Evolutionary conservation across 1,140 invertebrate genomes (phyloP).

Genomic region (Cherax quadricarinatus): DNA sequence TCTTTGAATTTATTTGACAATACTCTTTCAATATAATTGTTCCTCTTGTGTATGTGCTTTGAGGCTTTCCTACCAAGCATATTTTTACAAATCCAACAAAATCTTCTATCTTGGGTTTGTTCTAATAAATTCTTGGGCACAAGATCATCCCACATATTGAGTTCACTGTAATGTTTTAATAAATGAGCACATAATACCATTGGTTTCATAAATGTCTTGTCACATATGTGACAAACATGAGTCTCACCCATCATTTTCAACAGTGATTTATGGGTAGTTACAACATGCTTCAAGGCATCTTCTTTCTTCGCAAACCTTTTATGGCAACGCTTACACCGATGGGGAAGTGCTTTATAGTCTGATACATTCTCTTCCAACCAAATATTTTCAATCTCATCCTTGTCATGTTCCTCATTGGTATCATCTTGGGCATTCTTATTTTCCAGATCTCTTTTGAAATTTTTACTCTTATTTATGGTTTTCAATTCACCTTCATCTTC

Average conservation of each 20-base stretch:
- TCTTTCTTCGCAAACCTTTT: slow-evolving; percentile 24
- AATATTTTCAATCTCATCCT: background rate
- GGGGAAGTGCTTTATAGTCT: background rate
- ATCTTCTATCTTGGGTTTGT: slow-evolving; percentile 6
- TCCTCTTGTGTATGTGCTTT: slow-evolving; percentile 24
- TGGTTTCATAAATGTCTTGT: slow-evolving; percentile 45
- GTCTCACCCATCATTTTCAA: slow-evolving; percentile 39
- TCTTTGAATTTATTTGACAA: slow-evolving; percentile 23
- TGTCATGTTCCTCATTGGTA: background rate
- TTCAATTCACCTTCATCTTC: background rate
- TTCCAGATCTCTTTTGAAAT: too few relatives aligned
- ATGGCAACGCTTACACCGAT: slow-evolving; percentile 33
- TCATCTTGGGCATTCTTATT: background rate
- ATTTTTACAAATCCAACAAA: slow-evolving; percentile 59
- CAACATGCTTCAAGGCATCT: slow-evolving; percentile 19
- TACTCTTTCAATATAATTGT: slow-evolving; percentile 45
- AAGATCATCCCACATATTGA: slow-evolving; percentile 54
- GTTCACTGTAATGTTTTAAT: slow-evolving; percentile 51
- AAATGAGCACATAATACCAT: slow-evolving; percentile 42
- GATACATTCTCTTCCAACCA: background rate
- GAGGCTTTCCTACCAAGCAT: slow-evolving; percentile 25
- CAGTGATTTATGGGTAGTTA: background rate
- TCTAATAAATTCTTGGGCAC: slow-evolving; percentile 48
- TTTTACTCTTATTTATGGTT: background rate
- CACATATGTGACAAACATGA: slow-evolving; percentile 48